Conservation (phyloP, 1,140 invertebrate genomes). For the Trichoplusia ni region DNA sequence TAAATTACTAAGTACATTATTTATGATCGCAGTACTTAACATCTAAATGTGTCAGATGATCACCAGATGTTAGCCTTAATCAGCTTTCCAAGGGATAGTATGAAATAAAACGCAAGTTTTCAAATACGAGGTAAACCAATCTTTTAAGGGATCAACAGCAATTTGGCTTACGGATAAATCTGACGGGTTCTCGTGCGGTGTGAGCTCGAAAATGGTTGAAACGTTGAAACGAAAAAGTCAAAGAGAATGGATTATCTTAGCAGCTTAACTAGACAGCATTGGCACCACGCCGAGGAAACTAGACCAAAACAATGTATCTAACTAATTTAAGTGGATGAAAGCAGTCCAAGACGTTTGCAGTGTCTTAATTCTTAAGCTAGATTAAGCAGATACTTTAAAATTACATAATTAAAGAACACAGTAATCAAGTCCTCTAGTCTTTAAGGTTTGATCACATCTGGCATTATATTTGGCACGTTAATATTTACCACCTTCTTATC, state of each 20-base stretch:
- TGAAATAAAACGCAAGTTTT: neutral
- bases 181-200: neutral
- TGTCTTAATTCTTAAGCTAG: too few species aligned
- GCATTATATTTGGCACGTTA: too few species aligned
- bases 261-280: slow-evolving; percentile 14
- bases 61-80: too few species aligned
- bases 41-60: too few species aligned
- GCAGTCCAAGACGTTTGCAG: neutral
- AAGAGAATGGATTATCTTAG: slow-evolving; percentile 13
- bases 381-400: too few species aligned
- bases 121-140: neutral
- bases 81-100: too few species aligned
- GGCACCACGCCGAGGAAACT: slow-evolving; percentile 13
- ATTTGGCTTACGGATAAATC: neutral
- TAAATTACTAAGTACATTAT: too few species aligned
- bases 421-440: too few species aligned
- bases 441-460: too few species aligned
- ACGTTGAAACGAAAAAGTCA: neutral
- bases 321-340: slow-evolving; percentile 10
- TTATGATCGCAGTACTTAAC: too few species aligned
- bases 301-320: slow-evolving; percentile 19
- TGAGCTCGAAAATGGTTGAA: neutral
- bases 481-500: too few species aligned
- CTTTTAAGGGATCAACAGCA: neutral
- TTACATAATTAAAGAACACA: too few species aligned